These are phyloP conservation scores for Drosophila buzzatii DNA, from an alignment of 2,888 invertebrate genomes.

Conservation along the genomic window DNA sequence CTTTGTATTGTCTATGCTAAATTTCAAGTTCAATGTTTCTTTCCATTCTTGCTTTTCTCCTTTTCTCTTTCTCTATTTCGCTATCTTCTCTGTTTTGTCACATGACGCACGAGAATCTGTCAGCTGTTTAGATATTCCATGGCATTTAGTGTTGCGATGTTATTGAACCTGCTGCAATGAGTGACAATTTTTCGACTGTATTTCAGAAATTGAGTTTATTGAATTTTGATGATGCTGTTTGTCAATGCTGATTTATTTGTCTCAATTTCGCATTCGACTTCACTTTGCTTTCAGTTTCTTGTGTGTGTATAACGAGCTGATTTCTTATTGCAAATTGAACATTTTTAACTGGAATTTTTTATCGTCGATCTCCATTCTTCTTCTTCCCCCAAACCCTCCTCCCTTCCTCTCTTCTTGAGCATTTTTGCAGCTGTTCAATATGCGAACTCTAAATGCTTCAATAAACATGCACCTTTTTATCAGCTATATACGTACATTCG, in stretches of 20 bases:
- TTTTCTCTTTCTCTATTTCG: background rate
- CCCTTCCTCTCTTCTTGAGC: background rate
- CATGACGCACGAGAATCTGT: constrained; percentile 44
- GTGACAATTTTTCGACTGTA: constrained; percentile 8
- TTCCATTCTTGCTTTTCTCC: background rate
- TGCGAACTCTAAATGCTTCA: background rate
- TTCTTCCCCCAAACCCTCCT: background rate
- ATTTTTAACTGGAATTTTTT: constrained; percentile 17
- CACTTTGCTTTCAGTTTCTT: background rate
- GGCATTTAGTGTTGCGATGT: constrained; percentile 39
- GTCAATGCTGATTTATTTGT: constrained; percentile 68
- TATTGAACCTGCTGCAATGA: constrained; percentile 58
- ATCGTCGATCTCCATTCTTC: background rate
- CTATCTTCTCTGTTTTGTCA: constrained; percentile 12
- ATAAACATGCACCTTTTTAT: constrained; percentile 9
- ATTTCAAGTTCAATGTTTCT: constrained; percentile 51
- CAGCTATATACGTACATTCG: no score
- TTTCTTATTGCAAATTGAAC: constrained; percentile 25
- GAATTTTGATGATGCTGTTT: constrained; percentile 60
- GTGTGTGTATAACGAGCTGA: constrained; percentile 5
- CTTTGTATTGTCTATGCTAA: constrained; percentile 21
- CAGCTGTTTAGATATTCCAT: constrained; percentile 66
- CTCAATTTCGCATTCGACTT: constrained; percentile 10
- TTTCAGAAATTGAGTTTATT: constrained; percentile 28
- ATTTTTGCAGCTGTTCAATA: background rate